Evolutionary conservation across 2,888 invertebrate species (phyloP), one percentile per base, ranked within the genome.

Genomic region (Molorchus minor): DNA sequence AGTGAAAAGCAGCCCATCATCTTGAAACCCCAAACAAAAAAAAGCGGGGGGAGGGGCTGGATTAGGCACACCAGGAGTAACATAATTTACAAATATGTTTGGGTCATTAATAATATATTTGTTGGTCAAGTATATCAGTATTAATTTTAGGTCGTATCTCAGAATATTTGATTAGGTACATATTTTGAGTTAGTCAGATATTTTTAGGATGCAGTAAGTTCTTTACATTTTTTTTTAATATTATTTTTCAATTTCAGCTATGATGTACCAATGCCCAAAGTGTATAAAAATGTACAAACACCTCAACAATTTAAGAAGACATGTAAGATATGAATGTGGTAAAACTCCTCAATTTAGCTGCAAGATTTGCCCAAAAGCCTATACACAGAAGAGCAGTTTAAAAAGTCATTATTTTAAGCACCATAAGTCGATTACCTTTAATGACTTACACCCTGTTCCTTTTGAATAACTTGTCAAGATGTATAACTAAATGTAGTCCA

Each of bases 241-340:
- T 35, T n/a, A 30, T 41, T 19, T 44, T 12, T 5, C 29, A n/a
- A 15, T 25, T 41, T 15, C 10, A 54, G 25, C 13, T 13, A 1
- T 7, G 1, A 41, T 40, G 46, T 19, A 54, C 25, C 20, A 41
- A 2, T 65, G 62, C 38, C 51, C 54, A 5, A 64, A 43, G 8
- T 71, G 71, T 56, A 44, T 30, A 5, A 69, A 62, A 54, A 44
- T 44, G 29, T 71, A 71, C 56, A 67, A 67, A 44, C 64, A 68
- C 41, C 51, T 62, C 15, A 62, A 64, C 7, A 64, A 62, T 15
- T 47, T 70, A 25, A 56, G 61, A 16, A 61, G 69, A 20, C 72
- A 73, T 58, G 54, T 67, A 44, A 68, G 65, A 51, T 71, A 69
- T 53, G 72, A 72, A 58, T 71, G 71, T 51, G 69, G 67, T 10